phyloP scores from a whole-genome alignment of 2,797 vertebrate genomes.

The Molossus alvarezi region DNA sequence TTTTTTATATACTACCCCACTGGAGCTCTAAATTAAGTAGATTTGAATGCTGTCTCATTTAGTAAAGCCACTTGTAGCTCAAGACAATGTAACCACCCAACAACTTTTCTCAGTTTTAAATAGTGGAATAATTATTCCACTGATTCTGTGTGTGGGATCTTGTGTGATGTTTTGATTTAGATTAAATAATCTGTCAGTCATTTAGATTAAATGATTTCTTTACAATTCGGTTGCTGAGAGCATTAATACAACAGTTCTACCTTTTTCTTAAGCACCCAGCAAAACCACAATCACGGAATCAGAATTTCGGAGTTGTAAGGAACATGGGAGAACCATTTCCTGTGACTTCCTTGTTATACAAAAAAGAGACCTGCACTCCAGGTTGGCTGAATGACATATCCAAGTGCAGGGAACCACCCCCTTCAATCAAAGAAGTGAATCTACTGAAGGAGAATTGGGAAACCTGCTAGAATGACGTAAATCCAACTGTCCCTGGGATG shows the following conservation, averaged over 20 bases:
- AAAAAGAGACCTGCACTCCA: background rate
- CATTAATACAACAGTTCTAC: background rate
- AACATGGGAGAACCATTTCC: background rate
- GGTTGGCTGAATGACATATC: background rate
- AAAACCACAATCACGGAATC: background rate
- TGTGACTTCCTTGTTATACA: background rate
- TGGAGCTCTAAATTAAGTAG: conserved; percentile 48
- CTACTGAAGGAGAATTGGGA: background rate
- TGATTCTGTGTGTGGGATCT: conserved; percentile 18
- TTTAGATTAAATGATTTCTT: background rate
- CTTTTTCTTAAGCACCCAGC: background rate
- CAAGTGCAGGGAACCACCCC: background rate
- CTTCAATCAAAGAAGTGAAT: background rate
- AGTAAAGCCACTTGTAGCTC: conserved; percentile 28
- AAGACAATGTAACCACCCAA: background rate
- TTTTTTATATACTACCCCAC: background rate
- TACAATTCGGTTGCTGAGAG: background rate
- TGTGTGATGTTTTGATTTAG: conserved; percentile 20
- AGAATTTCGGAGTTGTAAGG: conserved; percentile 6
- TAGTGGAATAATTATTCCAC: background rate
- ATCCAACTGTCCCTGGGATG: background rate
- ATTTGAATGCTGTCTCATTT: conserved; percentile 37
- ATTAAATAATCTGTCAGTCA: background rate
- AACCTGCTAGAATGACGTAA: background rate
- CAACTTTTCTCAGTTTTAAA: conserved; percentile 16